Conservation (phyloP, 2,797 vertebrate genomes). For the Pyrrhura leucotis region DNA sequence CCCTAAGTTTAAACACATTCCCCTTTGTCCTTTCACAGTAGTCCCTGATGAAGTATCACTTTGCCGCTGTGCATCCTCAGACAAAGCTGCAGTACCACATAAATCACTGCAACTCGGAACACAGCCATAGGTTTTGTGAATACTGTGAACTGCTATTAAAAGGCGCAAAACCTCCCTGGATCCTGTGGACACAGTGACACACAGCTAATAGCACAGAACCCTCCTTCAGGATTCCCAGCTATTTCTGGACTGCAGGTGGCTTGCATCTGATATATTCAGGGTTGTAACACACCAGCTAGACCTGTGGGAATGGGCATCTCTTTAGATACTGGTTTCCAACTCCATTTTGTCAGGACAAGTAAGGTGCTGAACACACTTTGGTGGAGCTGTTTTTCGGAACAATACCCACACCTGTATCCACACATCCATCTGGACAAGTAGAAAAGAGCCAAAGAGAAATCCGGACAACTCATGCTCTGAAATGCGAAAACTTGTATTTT, state of each 20-base stretch:
- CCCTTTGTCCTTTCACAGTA: background rate
- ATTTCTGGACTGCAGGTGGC: background rate
- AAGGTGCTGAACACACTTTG: background rate
- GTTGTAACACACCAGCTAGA: background rate
- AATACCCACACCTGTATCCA: background rate
- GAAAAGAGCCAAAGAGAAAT: background rate
- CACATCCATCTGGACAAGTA: background rate
- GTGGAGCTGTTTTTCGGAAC: background rate
- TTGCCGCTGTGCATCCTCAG: background rate
- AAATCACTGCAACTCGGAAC: background rate
- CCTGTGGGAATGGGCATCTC: background rate
- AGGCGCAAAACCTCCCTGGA: background rate
- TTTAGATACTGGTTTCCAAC: background rate
- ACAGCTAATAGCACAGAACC: background rate
- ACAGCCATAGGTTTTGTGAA: background rate
- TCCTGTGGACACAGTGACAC: background rate
- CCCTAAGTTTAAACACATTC: background rate
- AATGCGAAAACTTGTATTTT: background rate
- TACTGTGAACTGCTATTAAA: background rate
- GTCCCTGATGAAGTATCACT: background rate
- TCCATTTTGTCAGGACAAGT: background rate
- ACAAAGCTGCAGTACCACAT: background rate
- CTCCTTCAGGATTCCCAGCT: background rate
- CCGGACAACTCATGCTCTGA: background rate
- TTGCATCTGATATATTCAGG: background rate